A percentile compares a stretch with the other conserved stretches of the same genome.
phyloP scores from a whole-genome alignment of 1,140 invertebrate genomes.

The Babylonia areolata region DNA sequence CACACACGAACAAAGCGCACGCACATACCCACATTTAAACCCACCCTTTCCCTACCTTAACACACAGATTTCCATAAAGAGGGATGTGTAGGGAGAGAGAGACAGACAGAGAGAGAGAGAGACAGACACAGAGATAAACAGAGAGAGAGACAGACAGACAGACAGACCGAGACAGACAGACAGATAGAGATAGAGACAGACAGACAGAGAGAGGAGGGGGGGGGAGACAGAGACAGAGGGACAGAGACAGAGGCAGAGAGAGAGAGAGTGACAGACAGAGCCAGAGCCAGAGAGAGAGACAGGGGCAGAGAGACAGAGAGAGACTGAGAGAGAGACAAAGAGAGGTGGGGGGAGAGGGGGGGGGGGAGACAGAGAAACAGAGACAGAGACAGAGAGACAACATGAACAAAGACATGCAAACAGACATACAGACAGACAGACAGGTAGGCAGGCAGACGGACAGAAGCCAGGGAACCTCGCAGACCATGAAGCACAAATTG shows the following conservation, averaged over 20 bases:
- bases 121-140: background rate
- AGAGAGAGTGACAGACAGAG: background rate
- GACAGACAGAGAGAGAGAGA: background rate
- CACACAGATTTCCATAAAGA: background rate
- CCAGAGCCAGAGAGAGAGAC: background rate
- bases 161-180: background rate
- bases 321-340: background rate
- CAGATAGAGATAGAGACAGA: background rate
- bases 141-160: background rate
- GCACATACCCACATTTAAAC: background rate
- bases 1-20: background rate
- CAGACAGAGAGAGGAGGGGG: too few relatives aligned
- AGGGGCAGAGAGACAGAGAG: background rate
- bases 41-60: too few relatives aligned
- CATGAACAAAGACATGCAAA: too few relatives aligned
- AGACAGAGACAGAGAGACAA: background rate
- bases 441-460: too few relatives aligned
- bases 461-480: background rate
- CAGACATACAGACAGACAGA: too few relatives aligned
- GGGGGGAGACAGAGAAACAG: background rate
- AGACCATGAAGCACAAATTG: too few relatives aligned
- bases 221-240: background rate
- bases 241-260: background rate
- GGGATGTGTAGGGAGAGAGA: background rate
- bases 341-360: too few relatives aligned